Base-by-base conservation (phyloP, 2,797 vertebrate species). In the Nyctibius grandis region DNA sequence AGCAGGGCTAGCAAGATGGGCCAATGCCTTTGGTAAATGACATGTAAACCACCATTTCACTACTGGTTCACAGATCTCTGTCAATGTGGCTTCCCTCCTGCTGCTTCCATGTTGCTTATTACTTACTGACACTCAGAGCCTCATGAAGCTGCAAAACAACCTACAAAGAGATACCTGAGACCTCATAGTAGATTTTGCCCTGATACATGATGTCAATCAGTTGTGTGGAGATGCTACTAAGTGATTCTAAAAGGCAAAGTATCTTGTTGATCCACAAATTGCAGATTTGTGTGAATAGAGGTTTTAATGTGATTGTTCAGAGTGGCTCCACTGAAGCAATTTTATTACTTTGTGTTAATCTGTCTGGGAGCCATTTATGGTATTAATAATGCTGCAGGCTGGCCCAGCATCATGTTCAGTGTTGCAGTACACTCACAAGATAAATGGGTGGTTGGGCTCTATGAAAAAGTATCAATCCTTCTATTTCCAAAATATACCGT, bases 181-280 rank as follows among this genome's bases (percentile, higher is more conserved):
- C 33, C 13, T 65, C 40, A 20, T 3, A 12, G 22, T 34, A 28
- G 29, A 57, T 74, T 87, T 88, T 79, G 5, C 9, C 68, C n/a
- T 9, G 9, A 15, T 25, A 40, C 0, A 1, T 20, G 13, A 42
- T 64, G 70, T 44, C 51, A 75, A 4, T 83, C 2, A 1, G 5
- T 64, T 74, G 14, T 65, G 34, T 50, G 42, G 31, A 73, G 38
- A 57, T 50, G 44, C 2, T 68, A n/a, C 36, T 47, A 69, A 79
- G 36, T 31, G 59, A 26, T 69, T 69, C 64, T 78, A 85, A 90
- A 69, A 82, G 42, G 53, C 22, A 75, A 93, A 93, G 7, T 26
- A 40, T 56, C 75, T 22, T 94, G 54, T 76, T 91, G 45, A 44
- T 77, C 29, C 20, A 28, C 22, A 56, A 69, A 20, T 15, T 57